Base-by-base conservation (phyloP, 2,797 vertebrate genomes). In the Catamblyrhynchus diadema region DNA sequence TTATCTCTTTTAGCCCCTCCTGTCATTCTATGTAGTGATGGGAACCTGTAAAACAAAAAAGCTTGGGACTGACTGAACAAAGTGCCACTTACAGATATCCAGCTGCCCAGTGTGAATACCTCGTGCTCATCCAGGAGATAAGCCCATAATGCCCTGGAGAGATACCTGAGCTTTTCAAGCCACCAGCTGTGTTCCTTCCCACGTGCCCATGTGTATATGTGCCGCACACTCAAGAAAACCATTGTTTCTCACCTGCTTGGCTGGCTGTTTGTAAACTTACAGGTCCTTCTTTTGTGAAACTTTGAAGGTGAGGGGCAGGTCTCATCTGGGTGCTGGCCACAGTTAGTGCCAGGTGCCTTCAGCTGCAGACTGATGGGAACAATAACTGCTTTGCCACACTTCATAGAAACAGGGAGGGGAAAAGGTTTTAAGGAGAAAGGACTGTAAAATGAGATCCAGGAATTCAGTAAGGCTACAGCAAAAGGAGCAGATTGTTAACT, bases 381-480 rank as follows among this genome's bases (percentile, higher is more conserved):
- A 45, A 14, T 28, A 39, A 39, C 35, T 42, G 17, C 72, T 84
- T 80, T 62, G 66, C 92, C 67, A 56, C 83, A 28, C 70, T 92
- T 90, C 71, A 6, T 77, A 66, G 39, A 27, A 27, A 22, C 13
- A 45, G 66, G 50, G 70, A 41, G 44, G 19, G 44, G 44, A 15
- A 62, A 74, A 87, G 37, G n/a, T 39, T 80, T 0, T 33, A 35
- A 80, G 60, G 86, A 64, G 78, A 82, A 71, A 80, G 71, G 39
- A 62, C 70, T 3, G 15, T 95, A 89, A 96, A 94, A 93, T 89
- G 75, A 94, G 92, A 79, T 69, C 47, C 81, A 89, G 93, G 86
- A 94, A 88, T 87, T 67, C 84, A 41, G 75, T 67, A 22, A 65
- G 82, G 70, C 90, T 77, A 24, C 82, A 48, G 88, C 25, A 41